These are phyloP conservation scores for Eledone cirrhosa DNA, from an alignment of 2,888 invertebrate genomes.

Conservation along the genomic window DNA sequence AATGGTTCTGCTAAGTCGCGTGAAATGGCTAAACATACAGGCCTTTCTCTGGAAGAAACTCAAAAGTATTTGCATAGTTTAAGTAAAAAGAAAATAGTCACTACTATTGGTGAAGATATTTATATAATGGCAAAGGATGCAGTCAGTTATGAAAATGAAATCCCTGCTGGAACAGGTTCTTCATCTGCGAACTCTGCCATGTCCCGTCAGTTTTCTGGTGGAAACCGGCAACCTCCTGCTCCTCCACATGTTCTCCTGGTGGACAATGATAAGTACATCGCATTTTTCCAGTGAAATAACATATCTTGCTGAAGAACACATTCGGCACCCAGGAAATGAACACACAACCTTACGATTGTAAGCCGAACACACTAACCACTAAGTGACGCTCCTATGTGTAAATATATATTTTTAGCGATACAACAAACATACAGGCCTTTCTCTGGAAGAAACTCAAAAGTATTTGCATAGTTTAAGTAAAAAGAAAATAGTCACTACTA, in stretches of 20 bases:
- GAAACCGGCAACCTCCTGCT: conserved; percentile 20
- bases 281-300: too few relatives aligned
- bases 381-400: too few relatives aligned
- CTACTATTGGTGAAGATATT: conserved; percentile 27
- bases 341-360: too few relatives aligned
- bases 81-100: conserved; percentile 25
- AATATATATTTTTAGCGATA: too few relatives aligned
- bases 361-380: too few relatives aligned
- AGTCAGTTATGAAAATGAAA: conserved; percentile 20
- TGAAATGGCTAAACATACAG: conserved; percentile 25
- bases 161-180: conserved; percentile 17
- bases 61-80: conserved; percentile 26
- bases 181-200: conserved; percentile 13
- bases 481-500: conserved; percentile 26
- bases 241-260: too few relatives aligned
- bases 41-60: conserved; percentile 25
- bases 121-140: conserved; percentile 22
- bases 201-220: conserved; percentile 19
- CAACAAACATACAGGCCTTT: conserved; percentile 22
- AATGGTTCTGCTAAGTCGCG: conserved; percentile 25
- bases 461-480: conserved; percentile 25
- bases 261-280: too few relatives aligned
- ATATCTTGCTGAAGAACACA: too few relatives aligned
- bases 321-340: too few relatives aligned
- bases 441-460: conserved; percentile 25